A percentile compares a stretch with the other conserved stretches of the same genome.
These are phyloP conservation scores for Drosophila bocki DNA, from an alignment of 1,140 invertebrate genomes.

Conservation along the genomic window DNA sequence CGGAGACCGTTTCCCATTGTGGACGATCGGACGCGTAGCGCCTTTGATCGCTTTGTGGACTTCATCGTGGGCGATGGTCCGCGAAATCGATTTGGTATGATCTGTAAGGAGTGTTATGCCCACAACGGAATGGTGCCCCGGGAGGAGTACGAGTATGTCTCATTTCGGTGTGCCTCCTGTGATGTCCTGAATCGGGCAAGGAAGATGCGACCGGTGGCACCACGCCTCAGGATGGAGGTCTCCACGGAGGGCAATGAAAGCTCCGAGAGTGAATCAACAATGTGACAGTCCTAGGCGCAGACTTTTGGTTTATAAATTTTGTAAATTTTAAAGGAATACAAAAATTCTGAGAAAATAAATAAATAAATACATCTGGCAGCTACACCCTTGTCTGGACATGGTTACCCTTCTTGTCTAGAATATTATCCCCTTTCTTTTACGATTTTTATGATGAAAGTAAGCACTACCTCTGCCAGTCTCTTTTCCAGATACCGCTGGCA, in stretches of 20 bases:
- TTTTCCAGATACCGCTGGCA: neutral
- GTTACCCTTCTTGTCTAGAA: neutral
- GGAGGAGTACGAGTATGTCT: conserved; percentile 98
- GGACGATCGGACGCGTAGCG: conserved; percentile 86
- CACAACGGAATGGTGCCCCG: conserved; percentile 99
- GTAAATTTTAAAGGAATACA: too few relatives aligned
- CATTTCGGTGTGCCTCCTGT: conserved; percentile 96
- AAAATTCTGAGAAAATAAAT: neutral
- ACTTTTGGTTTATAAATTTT: too few relatives aligned
- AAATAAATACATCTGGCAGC: too few relatives aligned
- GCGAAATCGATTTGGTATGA: conserved; percentile 96
- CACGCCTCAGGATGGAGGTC: conserved; percentile 70
- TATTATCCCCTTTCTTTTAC: neutral
- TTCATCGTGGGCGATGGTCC: conserved; percentile 98
- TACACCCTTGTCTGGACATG: too few relatives aligned
- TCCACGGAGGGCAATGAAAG: neutral
- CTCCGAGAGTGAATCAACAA: too few relatives aligned
- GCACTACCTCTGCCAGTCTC: neutral
- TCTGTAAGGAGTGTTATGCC: conserved; percentile 94
- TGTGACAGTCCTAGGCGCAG: too few relatives aligned
- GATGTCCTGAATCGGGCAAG: conserved; percentile 92
- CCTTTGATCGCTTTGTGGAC: conserved; percentile 95
- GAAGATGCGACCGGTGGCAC: conserved; percentile 92
- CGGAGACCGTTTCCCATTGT: conserved; percentile 82
- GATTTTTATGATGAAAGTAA: neutral